Conservation (phyloP, 2,888 invertebrate species). For the Camponotus fellah region DNA sequence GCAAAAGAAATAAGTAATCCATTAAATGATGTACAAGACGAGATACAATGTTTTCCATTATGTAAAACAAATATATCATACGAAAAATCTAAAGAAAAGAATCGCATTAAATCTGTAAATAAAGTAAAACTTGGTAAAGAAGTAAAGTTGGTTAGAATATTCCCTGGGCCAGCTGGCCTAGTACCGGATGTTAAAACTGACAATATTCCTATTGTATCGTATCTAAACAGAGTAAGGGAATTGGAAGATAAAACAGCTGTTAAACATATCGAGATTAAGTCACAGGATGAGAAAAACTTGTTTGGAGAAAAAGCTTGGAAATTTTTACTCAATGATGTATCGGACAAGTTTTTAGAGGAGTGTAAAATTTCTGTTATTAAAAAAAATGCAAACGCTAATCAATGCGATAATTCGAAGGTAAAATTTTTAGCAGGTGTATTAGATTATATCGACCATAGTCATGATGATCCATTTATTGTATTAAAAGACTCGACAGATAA, state of each 20-base stretch:
- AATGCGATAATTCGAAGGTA: slow-evolving; percentile 76
- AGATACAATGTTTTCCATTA: neutral
- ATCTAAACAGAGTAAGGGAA: slow-evolving; percentile 64
- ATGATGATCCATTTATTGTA: slow-evolving; percentile 83
- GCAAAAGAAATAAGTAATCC: slow-evolving; percentile 21
- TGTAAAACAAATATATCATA: neutral
- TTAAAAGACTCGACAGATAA: slow-evolving; percentile 84
- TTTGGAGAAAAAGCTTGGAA: slow-evolving; percentile 83
- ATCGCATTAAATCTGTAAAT: no score
- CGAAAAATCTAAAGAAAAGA: neutral
- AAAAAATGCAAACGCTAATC: slow-evolving; percentile 71
- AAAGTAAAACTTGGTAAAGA: slow-evolving; percentile 51
- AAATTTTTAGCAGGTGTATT: slow-evolving; percentile 83
- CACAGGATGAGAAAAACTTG: slow-evolving; percentile 79
- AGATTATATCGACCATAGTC: slow-evolving; percentile 81
- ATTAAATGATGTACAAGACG: neutral
- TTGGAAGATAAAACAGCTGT: slow-evolving; percentile 40
- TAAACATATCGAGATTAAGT: slow-evolving; percentile 61
- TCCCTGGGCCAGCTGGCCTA: slow-evolving; percentile 87
- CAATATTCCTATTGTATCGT: slow-evolving; percentile 46
- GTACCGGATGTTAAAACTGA: slow-evolving; percentile 80
- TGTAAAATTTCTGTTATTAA: slow-evolving; percentile 81
- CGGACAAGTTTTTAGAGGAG: slow-evolving; percentile 76
- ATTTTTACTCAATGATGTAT: slow-evolving; percentile 80
- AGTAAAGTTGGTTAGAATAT: slow-evolving; percentile 82